A percentile compares a stretch with the other conserved stretches of the same genome.
phyloP scores from a whole-genome alignment of 2,888 invertebrate species.

The Shargacucullia verbasci region DNA sequence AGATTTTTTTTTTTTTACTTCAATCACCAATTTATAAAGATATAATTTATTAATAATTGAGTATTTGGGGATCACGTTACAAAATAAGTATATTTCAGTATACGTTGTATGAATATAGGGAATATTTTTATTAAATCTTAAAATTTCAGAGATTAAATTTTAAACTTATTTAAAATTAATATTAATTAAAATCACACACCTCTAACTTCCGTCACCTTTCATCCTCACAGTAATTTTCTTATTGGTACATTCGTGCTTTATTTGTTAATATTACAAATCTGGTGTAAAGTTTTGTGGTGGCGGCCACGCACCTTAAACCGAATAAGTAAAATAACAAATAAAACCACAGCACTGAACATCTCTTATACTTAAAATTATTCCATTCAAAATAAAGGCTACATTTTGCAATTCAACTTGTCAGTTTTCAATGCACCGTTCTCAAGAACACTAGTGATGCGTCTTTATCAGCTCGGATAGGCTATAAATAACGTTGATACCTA shows the following conservation, averaged over 20 bases:
- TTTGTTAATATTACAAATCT: constrained; percentile 60
- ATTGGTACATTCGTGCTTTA: constrained; percentile 22
- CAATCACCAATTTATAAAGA: too few relatives aligned
- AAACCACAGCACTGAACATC: constrained; percentile 11
- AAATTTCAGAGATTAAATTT: too few relatives aligned
- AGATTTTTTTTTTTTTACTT: too few relatives aligned
- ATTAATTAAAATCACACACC: not conserved
- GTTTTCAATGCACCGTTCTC: constrained; percentile 62
- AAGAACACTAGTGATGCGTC: constrained; percentile 60
- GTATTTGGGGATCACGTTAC: too few relatives aligned
- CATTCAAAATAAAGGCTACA: constrained; percentile 38
- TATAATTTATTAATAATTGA: too few relatives aligned
- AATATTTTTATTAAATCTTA: too few relatives aligned
- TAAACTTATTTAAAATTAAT: not conserved
- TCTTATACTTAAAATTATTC: not conserved
- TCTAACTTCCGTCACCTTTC: too few relatives aligned
- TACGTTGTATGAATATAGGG: too few relatives aligned
- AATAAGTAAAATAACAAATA: constrained; percentile 67
- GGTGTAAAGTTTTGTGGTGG: constrained; percentile 80
- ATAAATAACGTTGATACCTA: constrained; percentile 77
- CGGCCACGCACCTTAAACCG: constrained; percentile 78
- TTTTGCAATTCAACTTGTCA: constrained; percentile 57
- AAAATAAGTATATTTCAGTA: too few relatives aligned
- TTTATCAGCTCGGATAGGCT: constrained; percentile 82
- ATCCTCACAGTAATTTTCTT: not conserved